phyloP scores from a whole-genome alignment of 2,888 invertebrate genomes.

The Pammene fasciana region DNA sequence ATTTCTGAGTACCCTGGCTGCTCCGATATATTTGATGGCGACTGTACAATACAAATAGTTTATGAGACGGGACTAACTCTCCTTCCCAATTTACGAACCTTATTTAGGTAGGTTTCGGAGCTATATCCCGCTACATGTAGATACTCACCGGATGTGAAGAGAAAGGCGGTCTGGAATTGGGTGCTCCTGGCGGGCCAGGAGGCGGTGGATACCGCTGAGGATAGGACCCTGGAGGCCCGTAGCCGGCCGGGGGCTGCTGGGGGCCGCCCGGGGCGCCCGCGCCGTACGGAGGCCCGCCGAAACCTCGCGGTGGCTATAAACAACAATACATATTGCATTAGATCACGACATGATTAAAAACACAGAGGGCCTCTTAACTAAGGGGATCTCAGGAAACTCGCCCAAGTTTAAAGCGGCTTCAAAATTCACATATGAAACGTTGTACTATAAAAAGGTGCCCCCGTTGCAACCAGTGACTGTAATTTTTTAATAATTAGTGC shows the following conservation, averaged over 20 bases:
- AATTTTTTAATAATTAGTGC: too few relatives aligned
- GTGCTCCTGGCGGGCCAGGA: constrained; percentile 73
- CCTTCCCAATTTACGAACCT: too few relatives aligned
- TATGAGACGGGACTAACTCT: too few relatives aligned
- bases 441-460: background rate
- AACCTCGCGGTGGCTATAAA: constrained; percentile 74
- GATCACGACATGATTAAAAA: background rate
- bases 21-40: too few relatives aligned
- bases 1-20: too few relatives aligned
- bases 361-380: background rate
- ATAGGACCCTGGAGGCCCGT: constrained; percentile 84
- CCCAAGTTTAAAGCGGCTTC: too few relatives aligned
- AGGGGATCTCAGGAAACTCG: too few relatives aligned
- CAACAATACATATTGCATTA: constrained; percentile 41
- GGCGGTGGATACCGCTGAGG: constrained; percentile 81
- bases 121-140: background rate
- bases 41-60: too few relatives aligned
- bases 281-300: constrained; percentile 80
- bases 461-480: too few relatives aligned
- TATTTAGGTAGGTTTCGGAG: too few relatives aligned
- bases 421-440: too few relatives aligned
- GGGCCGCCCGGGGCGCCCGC: constrained; percentile 76
- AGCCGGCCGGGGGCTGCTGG: constrained; percentile 76
- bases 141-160: constrained; percentile 76
- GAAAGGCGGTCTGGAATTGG: constrained; percentile 77